Evolutionary conservation across 2,888 invertebrate species (phyloP), one percentile per base, ranked within the genome.

Genomic region (Sicus ferrugineus): DNA sequence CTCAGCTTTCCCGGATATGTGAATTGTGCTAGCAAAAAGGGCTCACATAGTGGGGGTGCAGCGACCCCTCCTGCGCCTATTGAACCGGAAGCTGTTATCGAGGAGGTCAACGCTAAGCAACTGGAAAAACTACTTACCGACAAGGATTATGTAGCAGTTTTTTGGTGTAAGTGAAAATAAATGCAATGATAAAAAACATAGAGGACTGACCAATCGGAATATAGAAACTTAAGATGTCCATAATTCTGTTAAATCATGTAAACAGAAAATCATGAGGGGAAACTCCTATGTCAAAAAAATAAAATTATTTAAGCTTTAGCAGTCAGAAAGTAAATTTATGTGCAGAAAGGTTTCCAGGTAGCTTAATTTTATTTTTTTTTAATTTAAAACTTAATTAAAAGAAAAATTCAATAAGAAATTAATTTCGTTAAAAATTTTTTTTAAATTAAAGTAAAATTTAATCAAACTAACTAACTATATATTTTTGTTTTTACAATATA

Each of bases 141-240:
- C 80, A 94, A 95, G 90, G 95, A 95, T 88, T 95, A 93, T 89
- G 94, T 96, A 86, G 95, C 95, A 86, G 95, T 95, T 87, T 95
- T 93, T 88, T 96, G 95, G 94, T 96, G 95, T 96, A 93, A 95
- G 95, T 94, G 88, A 42, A 2, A 9, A 28, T 28, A 14, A 30
- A 64, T 34, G 48, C 28, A 63, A 64, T n/a, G 48, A 48, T n/a
- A 48, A 34, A 23, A 59, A 38, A 14, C 6, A 34, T 1, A n/a
- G 9, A n/a, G 14, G 14, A 42, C 4, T 42, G 42, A 42, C n/a
- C 3, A 42, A 42, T 7, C 4, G 11, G 42, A 14, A 42, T 7
- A 42, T n/a, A n/a, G 16, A 9, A 42, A 42, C n/a, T 42, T 16
- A 42, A 42, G n/a, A n/a, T n/a, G n/a, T n/a, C n/a, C n/a, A n/a